Evolutionary conservation across 2,888 invertebrate genomes (phyloP), one percentile per base, ranked within the genome.

Genomic region (Mimachlamys varia): DNA sequence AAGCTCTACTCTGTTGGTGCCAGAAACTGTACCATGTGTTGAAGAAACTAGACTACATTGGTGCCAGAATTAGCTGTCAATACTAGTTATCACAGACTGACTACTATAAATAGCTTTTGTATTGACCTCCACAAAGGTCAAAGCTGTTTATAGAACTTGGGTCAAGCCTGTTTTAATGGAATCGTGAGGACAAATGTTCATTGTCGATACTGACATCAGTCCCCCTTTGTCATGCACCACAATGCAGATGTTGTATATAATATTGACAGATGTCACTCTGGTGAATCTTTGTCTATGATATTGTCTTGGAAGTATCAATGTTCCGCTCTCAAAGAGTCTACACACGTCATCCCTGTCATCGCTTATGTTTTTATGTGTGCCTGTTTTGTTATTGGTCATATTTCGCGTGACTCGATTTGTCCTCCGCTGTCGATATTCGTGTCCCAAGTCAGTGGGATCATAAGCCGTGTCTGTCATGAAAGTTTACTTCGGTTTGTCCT

Each of bases 201-300:
- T 0, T 33, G 33, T 33, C 27, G 33, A 33, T 76, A 3, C 22
- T 33, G 27, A 33, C 22, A n/a, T 19, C 22, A n/a, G 58, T 58
- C 19, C 22, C n/a, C 58, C 22, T 22, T 19, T 19, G 58, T 7
- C 22, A 22, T 22, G 58, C 58, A 58, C 58, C 58, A 58, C 58
- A 58, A 58, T 58, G 58, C 58, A 76, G 33, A 76, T 76, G 76
- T 27, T 76, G 76, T 76, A 76, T 33, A 76, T 76, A 76, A 19
- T 58, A n/a, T 58, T 19, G 27, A 76, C 33, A 33, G 33, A 33
- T 33, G 76, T 76, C 76, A 13, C 76, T 76, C 33, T 22, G 53
- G 19, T 19, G 13, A 7, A 58, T 33, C 1, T 22, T 22, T 22
- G 62, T 62, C 62, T 76, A 76, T 33, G 76, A 33, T 76, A 76